These are phyloP conservation scores for Lateolabrax maculatus DNA, from an alignment of 2,797 vertebrate species.

Conservation along the genomic window DNA sequence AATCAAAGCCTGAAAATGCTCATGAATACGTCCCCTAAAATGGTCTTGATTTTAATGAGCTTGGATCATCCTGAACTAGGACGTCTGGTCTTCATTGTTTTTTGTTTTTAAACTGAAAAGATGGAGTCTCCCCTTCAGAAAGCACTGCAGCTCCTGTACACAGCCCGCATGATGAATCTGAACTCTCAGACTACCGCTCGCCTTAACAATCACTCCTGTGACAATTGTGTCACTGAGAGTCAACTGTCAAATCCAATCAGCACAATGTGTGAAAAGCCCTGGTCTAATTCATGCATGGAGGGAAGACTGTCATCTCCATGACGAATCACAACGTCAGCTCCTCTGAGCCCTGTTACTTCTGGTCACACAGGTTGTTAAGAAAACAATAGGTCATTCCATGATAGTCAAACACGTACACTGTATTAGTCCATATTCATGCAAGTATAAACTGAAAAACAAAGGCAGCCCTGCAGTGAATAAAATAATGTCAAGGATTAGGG, in stretches of 20 bases:
- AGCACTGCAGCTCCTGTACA: background rate
- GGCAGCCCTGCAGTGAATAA: background rate
- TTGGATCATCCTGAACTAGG: background rate
- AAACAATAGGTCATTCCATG: background rate
- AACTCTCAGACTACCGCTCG: background rate
- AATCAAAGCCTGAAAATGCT: background rate
- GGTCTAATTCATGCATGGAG: background rate
- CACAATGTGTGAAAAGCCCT: constrained; percentile 4
- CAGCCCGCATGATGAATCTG: background rate
- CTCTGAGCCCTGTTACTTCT: background rate
- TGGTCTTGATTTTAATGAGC: background rate
- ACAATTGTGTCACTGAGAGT: constrained; percentile 14
- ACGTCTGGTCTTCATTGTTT: background rate
- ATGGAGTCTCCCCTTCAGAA: background rate
- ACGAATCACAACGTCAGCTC: constrained; percentile 4
- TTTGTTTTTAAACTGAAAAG: background rate
- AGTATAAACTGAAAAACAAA: background rate
- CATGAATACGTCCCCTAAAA: background rate
- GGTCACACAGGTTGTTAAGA: background rate
- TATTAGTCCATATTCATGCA: background rate
- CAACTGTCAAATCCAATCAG: constrained; percentile 33
- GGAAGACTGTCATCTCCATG: background rate
- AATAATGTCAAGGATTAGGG: background rate
- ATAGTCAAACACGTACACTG: background rate
- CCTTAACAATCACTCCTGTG: constrained; percentile 3